Evolutionary conservation across 2,888 invertebrate species (phyloP).

Genomic region (Aspidiotus destructor): DNA sequence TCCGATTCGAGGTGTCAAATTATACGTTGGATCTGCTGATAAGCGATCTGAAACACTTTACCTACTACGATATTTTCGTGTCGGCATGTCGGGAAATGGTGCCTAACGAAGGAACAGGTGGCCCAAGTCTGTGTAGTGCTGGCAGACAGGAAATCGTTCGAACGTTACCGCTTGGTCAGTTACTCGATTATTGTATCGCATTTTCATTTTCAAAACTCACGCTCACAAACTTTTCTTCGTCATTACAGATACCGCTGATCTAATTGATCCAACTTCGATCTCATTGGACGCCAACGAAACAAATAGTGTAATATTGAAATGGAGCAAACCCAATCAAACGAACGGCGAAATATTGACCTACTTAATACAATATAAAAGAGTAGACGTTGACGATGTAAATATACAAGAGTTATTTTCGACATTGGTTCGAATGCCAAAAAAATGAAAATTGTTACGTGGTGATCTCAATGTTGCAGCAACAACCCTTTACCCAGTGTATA

Average conservation of each 20-base stretch:
- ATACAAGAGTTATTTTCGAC: conserved; percentile 24
- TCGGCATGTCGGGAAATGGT: conserved; percentile 61
- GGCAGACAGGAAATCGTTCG: conserved; percentile 45
- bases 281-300: conserved; percentile 39
- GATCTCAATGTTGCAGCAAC: conserved; percentile 43
- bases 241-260: conserved; percentile 33
- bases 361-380: conserved; percentile 61
- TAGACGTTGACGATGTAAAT: conserved; percentile 57
- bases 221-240: conserved; percentile 1
- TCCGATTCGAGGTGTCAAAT: neutral
- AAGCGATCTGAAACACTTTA: conserved; percentile 61
- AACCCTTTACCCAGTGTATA: conserved; percentile 56
- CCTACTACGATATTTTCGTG: conserved; percentile 63
- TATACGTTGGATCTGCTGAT: conserved; percentile 45
- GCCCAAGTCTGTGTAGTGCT: conserved; percentile 48
- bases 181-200: neutral
- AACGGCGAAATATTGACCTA: conserved; percentile 84
- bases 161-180: conserved; percentile 45
- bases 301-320: conserved; percentile 47
- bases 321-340: conserved; percentile 72
- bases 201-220: neutral
- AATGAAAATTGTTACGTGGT: neutral
- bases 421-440: neutral
- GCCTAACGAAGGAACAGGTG: conserved; percentile 38
- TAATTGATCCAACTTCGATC: conserved; percentile 40